Percentiles rank a stretch among this genome's conserved stretches.
phyloP scores from a whole-genome alignment of 2,888 invertebrate genomes.

The Tholera decimalis region DNA sequence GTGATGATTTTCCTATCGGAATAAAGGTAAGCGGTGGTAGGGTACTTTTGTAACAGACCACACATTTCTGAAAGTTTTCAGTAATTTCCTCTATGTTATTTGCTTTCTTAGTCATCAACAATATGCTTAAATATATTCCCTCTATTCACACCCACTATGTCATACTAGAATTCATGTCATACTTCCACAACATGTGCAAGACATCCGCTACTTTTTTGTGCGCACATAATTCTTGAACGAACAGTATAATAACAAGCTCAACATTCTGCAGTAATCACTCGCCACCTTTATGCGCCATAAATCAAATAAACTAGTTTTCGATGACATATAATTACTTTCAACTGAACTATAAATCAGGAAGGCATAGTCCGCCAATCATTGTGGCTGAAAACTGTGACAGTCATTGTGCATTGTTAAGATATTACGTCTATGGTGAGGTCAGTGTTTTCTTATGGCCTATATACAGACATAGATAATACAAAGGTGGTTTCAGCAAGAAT shows the following conservation, averaged over 20 bases:
- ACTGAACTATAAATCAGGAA: slow-evolving; percentile 34
- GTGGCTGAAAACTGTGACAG: slow-evolving; percentile 12
- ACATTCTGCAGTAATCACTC: slow-evolving; percentile 33
- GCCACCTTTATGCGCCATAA: slow-evolving; percentile 40
- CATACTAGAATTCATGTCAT: slow-evolving; percentile 2
- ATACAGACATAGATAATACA: background rate
- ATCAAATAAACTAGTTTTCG: slow-evolving; percentile 42
- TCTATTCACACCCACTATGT: background rate
- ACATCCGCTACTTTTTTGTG: slow-evolving; percentile 29
- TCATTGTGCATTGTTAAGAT: no score
- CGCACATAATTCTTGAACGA: slow-evolving; percentile 15
- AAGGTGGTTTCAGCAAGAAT: background rate
- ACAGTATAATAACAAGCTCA: slow-evolving; percentile 43
- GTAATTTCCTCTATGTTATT: background rate
- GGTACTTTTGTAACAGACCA: no score
- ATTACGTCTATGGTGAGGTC: background rate
- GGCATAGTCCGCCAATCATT: slow-evolving; percentile 23
- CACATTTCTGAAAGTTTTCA: no score
- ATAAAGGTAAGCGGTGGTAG: no score
- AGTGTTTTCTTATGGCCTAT: background rate
- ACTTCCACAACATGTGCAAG: slow-evolving; percentile 26
- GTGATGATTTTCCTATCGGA: no score
- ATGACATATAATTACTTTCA: slow-evolving; percentile 48
- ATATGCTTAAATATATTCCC: background rate
- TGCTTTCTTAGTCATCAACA: background rate